A percentile compares a stretch with the other conserved stretches of the same genome.
These are phyloP conservation scores for Aethes cnicana DNA, from an alignment of 2,888 invertebrate species.

Conservation along the genomic window DNA sequence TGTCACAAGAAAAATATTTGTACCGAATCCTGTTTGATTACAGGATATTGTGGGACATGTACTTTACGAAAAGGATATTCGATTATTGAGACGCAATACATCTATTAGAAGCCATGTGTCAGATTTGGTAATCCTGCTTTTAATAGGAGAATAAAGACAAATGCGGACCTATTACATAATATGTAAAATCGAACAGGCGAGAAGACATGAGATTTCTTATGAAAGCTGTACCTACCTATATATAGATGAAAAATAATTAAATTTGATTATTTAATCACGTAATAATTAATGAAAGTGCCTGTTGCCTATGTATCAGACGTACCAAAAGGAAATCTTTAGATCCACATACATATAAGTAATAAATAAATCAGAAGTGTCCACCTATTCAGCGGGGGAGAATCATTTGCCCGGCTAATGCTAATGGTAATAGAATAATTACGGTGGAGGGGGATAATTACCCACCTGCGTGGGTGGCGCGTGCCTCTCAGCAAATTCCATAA, in stretches of 20 bases:
- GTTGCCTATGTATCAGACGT: too few species aligned
- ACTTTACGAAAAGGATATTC: slow-evolving; percentile 21
- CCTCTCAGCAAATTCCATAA: slow-evolving; percentile 40
- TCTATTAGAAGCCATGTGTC: slow-evolving; percentile 19
- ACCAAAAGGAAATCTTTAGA: too few species aligned
- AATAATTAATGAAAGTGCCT: too few species aligned
- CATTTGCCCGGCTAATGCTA: slow-evolving; percentile 72
- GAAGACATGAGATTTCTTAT: too few species aligned
- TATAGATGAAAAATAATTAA: too few species aligned
- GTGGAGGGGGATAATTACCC: slow-evolving; percentile 57
- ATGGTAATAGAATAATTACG: slow-evolving; percentile 75
- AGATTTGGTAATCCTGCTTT: slow-evolving; percentile 15
- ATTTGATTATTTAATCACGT: too few species aligned
- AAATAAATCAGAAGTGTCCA: slow-evolving; percentile 21
- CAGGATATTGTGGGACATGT: neutral
- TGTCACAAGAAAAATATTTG: slow-evolving; percentile 45
- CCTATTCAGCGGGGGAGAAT: slow-evolving; percentile 64
- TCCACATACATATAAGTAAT: too few species aligned
- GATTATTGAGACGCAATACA: slow-evolving; percentile 26
- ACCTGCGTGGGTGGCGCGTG: slow-evolving; percentile 37
- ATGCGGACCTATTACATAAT: slow-evolving; percentile 7
- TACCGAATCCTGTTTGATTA: slow-evolving; percentile 16
- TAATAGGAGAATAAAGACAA: slow-evolving; percentile 13
- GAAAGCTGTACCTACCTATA: neutral
- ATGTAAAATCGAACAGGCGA: neutral